Base-by-base conservation (phyloP, 2,888 invertebrate genomes). In the Brachypalpus laphriformis region DNA sequence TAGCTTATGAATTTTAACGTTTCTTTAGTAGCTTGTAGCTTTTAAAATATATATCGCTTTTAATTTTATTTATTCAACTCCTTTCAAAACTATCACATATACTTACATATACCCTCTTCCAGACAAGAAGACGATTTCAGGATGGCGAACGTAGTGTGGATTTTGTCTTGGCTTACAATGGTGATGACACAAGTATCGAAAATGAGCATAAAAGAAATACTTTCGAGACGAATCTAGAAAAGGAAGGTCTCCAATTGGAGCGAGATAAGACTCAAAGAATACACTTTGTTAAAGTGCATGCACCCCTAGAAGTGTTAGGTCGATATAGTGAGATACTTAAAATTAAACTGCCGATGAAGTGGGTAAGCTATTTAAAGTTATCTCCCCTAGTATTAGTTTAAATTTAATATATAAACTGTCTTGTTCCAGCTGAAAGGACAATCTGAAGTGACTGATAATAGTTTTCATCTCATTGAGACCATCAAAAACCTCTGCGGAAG, bases 251-350 rank as follows among this genome's bases (percentile, higher is more conserved):
- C 0, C 91, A 93, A 68, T 89, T 95, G 87, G 94, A 95, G 89
- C 92, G 93, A 83, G 94, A 95, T 88, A 93, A 94, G 87, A 93
- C 93, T 63, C 93, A 95, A 87, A 93, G 94, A 51, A 92, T 94
- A 86, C 93, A 94, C 89, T 96, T 95, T 90, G 93, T 95, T 7
- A 96, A 96, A 92, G 93, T 97, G 31, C 95, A 96, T 90, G 96
- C 95, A 0, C 95, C 96, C 0, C 92, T 92, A 89, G 95, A 95
- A 88, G 95, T 96, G 1, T 91, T 96, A 18, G 93, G 94, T 78
- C 93, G 95, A 87, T 96, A 96, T 90, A 94, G 95, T 37, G 96
- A 96, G 91, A 94, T 96, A 83, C 93, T 96, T 88, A 96, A 96
- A 91, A 93, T 96, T 37, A 94, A 95, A 89, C 93, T 96, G 93